Evolutionary conservation across 2,888 invertebrate genomes (phyloP).

Genomic region (Melieria crassipennis): DNA sequence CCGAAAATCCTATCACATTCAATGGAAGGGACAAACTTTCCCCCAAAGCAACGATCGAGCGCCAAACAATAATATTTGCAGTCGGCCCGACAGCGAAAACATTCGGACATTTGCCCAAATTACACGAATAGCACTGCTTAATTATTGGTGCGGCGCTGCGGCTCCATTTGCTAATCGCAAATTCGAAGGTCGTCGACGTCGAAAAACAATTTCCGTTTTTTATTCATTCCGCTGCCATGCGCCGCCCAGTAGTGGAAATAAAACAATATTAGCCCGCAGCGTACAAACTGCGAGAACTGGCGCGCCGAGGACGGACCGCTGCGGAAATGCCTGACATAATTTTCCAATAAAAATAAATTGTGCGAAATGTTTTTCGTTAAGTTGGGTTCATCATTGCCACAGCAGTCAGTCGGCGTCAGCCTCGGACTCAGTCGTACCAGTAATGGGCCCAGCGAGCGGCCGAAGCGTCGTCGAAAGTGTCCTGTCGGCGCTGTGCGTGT

Average conservation of each 20-base stretch:
- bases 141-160: not conserved
- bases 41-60: too few species aligned
- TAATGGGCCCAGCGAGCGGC: not conserved
- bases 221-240: slow-evolving; percentile 7
- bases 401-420: not conserved
- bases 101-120: too few species aligned
- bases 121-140: too few species aligned
- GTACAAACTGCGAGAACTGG: not conserved
- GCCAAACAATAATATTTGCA: too few species aligned
- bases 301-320: not conserved
- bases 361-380: slow-evolving; percentile 59
- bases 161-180: not conserved
- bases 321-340: slow-evolving; percentile 61
- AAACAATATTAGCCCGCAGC: slow-evolving; percentile 17
- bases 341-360: slow-evolving; percentile 63
- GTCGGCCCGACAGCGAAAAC: too few species aligned
- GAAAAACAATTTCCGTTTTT: slow-evolving; percentile 29
- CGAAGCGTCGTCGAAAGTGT: slow-evolving; percentile 5
- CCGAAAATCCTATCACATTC: too few species aligned
- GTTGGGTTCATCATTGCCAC: slow-evolving; percentile 38
- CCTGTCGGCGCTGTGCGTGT: not conserved
- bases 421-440: not conserved
- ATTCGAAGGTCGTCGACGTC: slow-evolving; percentile 23
- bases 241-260: not conserved
- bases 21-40: too few species aligned